Conservation (phyloP, 2,113 vertebrate genomes). For the Gymnobelideus leadbeateri region DNA sequence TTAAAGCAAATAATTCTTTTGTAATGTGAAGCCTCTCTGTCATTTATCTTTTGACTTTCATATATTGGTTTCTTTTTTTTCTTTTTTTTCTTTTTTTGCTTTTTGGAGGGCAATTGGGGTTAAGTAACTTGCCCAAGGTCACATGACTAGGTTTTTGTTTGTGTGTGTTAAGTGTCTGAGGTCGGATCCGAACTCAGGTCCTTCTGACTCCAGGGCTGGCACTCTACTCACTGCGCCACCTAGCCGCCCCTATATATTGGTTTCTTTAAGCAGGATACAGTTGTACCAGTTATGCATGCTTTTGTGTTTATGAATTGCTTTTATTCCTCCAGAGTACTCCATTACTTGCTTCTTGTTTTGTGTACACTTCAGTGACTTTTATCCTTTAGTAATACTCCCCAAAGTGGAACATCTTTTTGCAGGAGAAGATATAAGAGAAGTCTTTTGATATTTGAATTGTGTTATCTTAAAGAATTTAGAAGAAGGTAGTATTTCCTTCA, state of each 20-base stretch:
- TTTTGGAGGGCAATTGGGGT: no score
- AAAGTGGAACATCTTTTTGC: conserved; percentile 30
- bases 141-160: no score
- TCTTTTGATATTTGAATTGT: conserved; percentile 4
- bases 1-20: not conserved
- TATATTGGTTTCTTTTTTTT: conserved; percentile 28
- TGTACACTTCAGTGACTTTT: conserved; percentile 11
- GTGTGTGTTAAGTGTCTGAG: no score
- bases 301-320: not conserved
- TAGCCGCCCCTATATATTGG: no score
- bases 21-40: not conserved
- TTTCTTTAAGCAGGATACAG: conserved; percentile 22
- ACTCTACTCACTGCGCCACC: no score
- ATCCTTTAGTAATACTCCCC: not conserved
- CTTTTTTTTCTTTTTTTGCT: no score
- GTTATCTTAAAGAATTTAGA: conserved; percentile 39
- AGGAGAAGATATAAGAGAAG: not conserved
- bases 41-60: conserved; percentile 29
- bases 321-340: conserved; percentile 20
- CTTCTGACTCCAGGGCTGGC: no score
- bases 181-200: no score
- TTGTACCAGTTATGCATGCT: conserved; percentile 7
- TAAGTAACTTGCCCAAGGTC: no score
- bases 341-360: conserved; percentile 8
- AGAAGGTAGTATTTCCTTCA: conserved; percentile 16